Evolutionary conservation across 1,140 invertebrate species (phyloP).

Genomic region (Oreohelix idahoensis): DNA sequence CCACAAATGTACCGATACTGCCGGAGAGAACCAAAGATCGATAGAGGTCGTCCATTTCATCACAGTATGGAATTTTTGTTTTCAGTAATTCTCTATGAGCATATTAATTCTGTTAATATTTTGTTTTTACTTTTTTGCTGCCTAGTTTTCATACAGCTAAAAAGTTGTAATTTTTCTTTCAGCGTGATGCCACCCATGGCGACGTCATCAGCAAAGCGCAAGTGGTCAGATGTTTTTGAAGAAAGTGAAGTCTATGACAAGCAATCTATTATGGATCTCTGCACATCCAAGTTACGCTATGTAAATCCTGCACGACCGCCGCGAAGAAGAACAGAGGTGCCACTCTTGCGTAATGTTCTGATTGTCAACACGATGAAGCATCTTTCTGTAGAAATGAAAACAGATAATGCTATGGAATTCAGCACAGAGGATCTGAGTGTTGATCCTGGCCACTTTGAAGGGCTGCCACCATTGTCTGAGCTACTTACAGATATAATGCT

Average conservation of each 20-base stretch:
- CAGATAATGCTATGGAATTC: slow-evolving; percentile 26
- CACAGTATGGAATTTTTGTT: no score
- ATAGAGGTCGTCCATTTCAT: no score
- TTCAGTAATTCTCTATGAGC: not conserved
- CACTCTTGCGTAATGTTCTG: slow-evolving; percentile 37
- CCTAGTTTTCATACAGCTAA: no score
- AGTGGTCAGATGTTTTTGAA: slow-evolving; percentile 34
- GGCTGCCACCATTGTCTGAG: slow-evolving; percentile 36
- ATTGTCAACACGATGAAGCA: slow-evolving; percentile 40
- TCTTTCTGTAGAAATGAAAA: slow-evolving; percentile 32
- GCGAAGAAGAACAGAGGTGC: slow-evolving; percentile 30
- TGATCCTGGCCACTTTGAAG: slow-evolving; percentile 40
- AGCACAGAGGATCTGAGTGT: slow-evolving; percentile 34
- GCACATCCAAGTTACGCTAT: slow-evolving; percentile 36
- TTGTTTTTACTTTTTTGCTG: not conserved
- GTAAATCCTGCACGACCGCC: slow-evolving; percentile 36
- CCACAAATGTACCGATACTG: no score
- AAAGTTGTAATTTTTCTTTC: slow-evolving; percentile 11
- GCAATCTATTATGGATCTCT: slow-evolving; percentile 35
- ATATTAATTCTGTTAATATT: not conserved
- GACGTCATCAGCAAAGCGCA: slow-evolving; percentile 33
- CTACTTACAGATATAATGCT: slow-evolving; percentile 38
- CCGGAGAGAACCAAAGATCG: no score
- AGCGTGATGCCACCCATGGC: slow-evolving; percentile 43
- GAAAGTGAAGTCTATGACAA: slow-evolving; percentile 32